Evolutionary conservation across 2,888 invertebrate genomes (phyloP).

Genomic region (Eristalinus aeneus): DNA sequence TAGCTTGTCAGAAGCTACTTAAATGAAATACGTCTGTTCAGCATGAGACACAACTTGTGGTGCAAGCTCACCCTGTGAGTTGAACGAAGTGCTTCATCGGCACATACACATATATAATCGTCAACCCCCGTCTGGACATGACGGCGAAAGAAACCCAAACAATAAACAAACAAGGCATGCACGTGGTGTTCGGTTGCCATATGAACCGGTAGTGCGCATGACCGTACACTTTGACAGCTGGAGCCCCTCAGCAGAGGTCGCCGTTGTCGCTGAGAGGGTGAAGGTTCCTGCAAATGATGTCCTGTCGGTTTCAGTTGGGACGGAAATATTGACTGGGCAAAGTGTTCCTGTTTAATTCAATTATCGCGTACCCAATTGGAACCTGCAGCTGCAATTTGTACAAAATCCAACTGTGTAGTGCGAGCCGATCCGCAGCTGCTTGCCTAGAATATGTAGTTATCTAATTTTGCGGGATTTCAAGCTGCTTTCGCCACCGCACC

Average conservation of each 20-base stretch:
- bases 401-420: not conserved
- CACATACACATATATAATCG: not conserved
- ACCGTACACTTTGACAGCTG: not conserved
- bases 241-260: slow-evolving; percentile 30
- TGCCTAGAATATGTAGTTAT: slow-evolving; percentile 10
- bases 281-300: slow-evolving; percentile 26
- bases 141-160: slow-evolving; percentile 50
- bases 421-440: not conserved
- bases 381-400: not conserved
- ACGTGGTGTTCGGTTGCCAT: slow-evolving; percentile 59
- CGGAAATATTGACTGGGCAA: slow-evolving; percentile 44
- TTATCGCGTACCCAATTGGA: slow-evolving; percentile 7
- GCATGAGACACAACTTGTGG: too few species aligned
- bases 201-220: slow-evolving; percentile 51
- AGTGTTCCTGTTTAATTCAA: slow-evolving; percentile 52
- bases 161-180: slow-evolving; percentile 60
- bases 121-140: not conserved
- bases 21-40: too few species aligned
- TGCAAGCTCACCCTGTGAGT: not conserved
- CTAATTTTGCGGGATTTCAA: not conserved
- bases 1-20: too few species aligned
- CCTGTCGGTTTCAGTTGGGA: slow-evolving; percentile 67
- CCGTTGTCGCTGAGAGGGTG: not conserved
- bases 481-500: not conserved
- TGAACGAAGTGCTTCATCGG: not conserved